Conservation (phyloP, 2,797 vertebrate genomes). For the Sternotherus odoratus region DNA sequence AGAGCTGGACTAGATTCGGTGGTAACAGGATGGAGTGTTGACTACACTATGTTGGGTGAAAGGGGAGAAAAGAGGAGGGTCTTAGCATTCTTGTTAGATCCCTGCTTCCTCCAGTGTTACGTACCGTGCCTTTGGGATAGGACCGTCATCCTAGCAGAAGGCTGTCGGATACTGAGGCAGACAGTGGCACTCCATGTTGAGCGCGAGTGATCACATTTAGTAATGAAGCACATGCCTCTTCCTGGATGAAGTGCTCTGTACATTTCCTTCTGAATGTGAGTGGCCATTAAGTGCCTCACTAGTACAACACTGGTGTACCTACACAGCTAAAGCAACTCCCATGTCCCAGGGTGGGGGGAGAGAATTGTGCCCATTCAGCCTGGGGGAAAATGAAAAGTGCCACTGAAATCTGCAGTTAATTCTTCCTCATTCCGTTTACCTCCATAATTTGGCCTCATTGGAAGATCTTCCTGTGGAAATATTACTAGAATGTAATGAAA, state of each 20-base stretch:
- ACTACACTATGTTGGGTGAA: background rate
- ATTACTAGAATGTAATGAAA: background rate
- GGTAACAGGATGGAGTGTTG: background rate
- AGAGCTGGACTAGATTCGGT: background rate
- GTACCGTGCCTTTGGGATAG: background rate
- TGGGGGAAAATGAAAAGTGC: background rate
- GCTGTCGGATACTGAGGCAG: background rate
- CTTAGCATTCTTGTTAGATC: background rate
- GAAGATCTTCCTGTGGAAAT: background rate
- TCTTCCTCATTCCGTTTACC: background rate
- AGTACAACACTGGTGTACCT: background rate
- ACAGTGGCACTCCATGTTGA: background rate
- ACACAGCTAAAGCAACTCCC: background rate
- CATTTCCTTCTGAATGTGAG: background rate
- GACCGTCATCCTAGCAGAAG: background rate
- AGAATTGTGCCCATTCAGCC: fast-evolving
- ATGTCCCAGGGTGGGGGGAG: background rate
- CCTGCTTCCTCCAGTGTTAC: background rate
- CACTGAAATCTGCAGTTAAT: background rate
- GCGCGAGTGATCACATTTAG: background rate
- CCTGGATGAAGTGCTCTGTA: background rate
- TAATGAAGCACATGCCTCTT: background rate
- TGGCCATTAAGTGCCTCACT: background rate
- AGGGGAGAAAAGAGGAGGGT: background rate
- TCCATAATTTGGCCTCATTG: background rate